Percentiles rank a stretch among this genome's conserved stretches.
Conservation (phyloP, 2,113 vertebrate species). For the Zosterops hypoxanthus region DNA sequence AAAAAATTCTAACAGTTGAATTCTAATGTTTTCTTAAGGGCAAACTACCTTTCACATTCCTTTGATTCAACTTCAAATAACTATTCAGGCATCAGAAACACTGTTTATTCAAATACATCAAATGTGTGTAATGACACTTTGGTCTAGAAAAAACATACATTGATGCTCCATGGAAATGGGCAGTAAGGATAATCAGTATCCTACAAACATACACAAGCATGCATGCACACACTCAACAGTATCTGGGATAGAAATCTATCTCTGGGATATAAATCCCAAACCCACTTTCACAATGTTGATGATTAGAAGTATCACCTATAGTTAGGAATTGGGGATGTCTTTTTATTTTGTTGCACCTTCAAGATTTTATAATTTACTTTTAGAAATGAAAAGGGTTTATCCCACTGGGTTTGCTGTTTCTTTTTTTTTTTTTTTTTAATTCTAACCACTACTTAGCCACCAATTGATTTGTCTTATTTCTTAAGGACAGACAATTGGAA, state of each 20-base stretch:
- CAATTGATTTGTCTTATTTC: neutral
- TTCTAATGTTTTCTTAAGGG: neutral
- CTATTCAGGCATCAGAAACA: neutral
- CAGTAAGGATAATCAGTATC: neutral
- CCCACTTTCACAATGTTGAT: neutral
- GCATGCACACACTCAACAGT: neutral
- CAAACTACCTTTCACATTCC: neutral
- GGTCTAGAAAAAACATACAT: neutral
- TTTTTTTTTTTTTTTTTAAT: neutral
- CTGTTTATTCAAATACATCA: neutral
- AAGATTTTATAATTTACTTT: neutral
- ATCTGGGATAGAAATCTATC: neutral
- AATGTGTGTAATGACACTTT: neutral
- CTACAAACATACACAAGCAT: neutral
- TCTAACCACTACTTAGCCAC: neutral
- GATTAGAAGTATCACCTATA: neutral
- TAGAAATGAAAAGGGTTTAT: neutral
- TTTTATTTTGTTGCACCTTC: neutral
- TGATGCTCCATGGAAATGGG: neutral
- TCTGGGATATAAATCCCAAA: neutral
- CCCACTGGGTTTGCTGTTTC: neutral
- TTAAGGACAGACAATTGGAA: neutral
- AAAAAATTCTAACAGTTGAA: neutral
- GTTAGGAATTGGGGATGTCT: neutral
- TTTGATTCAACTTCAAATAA: neutral